Percentiles rank a stretch among this genome's conserved stretches.
Evolutionary conservation across 2,797 vertebrate species (phyloP).

Genomic region (Spinus olivaceus): DNA sequence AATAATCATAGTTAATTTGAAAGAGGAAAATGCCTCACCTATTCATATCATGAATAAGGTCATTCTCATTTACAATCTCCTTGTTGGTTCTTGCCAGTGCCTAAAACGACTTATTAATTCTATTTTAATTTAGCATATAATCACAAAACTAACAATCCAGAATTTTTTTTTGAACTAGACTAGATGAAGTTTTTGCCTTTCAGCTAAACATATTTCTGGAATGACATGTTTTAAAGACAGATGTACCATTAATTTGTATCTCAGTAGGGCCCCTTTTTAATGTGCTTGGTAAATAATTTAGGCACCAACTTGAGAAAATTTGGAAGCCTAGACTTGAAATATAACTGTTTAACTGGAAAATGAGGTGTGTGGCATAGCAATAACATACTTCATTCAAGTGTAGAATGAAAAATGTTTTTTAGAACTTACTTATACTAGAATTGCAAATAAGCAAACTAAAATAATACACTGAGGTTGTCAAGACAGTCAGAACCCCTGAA

Average conservation of each 20-base stretch:
- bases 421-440: neutral
- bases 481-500: neutral
- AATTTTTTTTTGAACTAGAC: neutral
- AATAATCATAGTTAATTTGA: neutral
- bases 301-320: neutral
- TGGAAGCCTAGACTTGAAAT: neutral
- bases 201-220: neutral
- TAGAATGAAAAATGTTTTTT: neutral
- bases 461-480: neutral
- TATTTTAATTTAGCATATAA: neutral
- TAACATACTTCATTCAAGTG: neutral
- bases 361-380: neutral
- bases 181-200: neutral
- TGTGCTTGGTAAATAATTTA: neutral
- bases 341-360: neutral
- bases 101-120: neutral
- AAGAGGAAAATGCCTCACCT: neutral
- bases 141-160: neutral
- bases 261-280: neutral
- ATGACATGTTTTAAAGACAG: neutral
- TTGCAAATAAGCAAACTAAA: neutral
- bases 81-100: neutral
- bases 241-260: neutral
- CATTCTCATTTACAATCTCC: neutral
- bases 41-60: neutral